These are phyloP conservation scores for Manis javanica DNA, from an alignment of 2,797 vertebrate species.

Conservation along the genomic window DNA sequence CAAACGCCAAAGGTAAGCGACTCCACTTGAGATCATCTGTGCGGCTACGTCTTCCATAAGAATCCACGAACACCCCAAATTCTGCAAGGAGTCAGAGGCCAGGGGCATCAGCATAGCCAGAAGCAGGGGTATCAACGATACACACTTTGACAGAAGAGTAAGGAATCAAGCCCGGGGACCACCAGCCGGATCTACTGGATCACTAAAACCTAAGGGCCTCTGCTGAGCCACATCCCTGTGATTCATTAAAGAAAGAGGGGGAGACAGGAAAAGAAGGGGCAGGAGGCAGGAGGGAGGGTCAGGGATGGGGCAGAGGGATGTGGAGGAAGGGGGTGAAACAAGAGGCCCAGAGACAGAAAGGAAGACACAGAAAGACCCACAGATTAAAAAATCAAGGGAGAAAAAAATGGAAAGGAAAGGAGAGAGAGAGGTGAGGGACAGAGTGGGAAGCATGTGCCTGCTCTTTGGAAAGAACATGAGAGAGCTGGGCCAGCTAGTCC, in stretches of 20 bases:
- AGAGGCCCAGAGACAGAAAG: neutral
- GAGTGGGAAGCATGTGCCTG: neutral
- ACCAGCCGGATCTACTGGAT: neutral
- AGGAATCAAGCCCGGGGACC: neutral
- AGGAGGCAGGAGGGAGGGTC: neutral
- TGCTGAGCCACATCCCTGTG: neutral
- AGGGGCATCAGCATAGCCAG: neutral
- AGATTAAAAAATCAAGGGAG: neutral
- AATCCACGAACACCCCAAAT: slow-evolving; percentile 98
- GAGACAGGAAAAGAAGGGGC: neutral
- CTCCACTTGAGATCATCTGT: slow-evolving; percentile 99
- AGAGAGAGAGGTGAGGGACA: neutral
- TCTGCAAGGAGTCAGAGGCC: slow-evolving; percentile 87
- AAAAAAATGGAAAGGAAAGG: neutral
- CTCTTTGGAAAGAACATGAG: neutral
- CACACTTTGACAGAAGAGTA: neutral
- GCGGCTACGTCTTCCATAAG: slow-evolving; percentile 96
- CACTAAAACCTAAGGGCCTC: neutral
- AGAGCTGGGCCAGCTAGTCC: no score
- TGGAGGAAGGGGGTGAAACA: neutral
- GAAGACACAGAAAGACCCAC: neutral
- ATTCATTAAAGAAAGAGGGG: neutral
- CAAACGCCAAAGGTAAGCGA: slow-evolving; percentile 96
- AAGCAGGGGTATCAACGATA: no score
- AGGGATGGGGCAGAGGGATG: neutral